These are phyloP conservation scores for Ormyrus rosae DNA, from an alignment of 2,888 invertebrate genomes.

Conservation along the genomic window DNA sequence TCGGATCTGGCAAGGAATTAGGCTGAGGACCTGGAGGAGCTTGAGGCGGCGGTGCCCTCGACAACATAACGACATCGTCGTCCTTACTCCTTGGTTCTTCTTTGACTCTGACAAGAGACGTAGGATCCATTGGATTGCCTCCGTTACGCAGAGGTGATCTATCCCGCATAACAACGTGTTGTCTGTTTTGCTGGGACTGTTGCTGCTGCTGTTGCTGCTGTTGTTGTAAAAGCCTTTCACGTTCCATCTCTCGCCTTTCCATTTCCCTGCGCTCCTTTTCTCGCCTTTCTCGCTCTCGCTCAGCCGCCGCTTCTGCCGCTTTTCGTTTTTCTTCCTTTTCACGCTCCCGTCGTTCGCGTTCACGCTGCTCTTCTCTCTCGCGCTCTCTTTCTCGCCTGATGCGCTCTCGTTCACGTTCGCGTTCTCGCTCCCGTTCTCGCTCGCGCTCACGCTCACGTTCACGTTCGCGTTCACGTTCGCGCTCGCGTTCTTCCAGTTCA, in stretches of 20 bases:
- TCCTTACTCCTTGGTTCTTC: constrained; percentile 81
- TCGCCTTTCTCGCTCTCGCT: constrained; percentile 68
- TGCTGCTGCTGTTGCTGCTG: constrained; percentile 59
- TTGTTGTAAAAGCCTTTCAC: constrained; percentile 76
- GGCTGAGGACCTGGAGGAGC: constrained; percentile 72
- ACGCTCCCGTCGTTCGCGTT: constrained; percentile 62
- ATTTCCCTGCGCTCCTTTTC: constrained; percentile 70
- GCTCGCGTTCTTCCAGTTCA: constrained; percentile 79
- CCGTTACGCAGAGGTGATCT: constrained; percentile 88
- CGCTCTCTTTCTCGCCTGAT: constrained; percentile 59
- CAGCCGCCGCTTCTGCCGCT: constrained; percentile 60
- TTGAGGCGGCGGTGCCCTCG: constrained; percentile 66
- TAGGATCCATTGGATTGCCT: constrained; percentile 62
- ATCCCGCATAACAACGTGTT: constrained; percentile 76
- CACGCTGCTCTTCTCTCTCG: constrained; percentile 75
- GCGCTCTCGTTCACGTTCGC: constrained; percentile 66
- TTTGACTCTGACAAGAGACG: constrained; percentile 79
- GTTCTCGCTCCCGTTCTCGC: constrained; percentile 74
- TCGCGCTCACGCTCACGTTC: constrained; percentile 73
- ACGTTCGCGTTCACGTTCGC: constrained; percentile 66
- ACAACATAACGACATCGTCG: constrained; percentile 77
- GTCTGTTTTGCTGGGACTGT: constrained; percentile 62
- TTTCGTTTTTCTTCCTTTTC: constrained; percentile 76
- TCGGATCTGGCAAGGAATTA: constrained; percentile 77
- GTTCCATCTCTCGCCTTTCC: constrained; percentile 64